Evolutionary conservation across 2,797 vertebrate genomes (phyloP).

Genomic region (Channa striata): DNA sequence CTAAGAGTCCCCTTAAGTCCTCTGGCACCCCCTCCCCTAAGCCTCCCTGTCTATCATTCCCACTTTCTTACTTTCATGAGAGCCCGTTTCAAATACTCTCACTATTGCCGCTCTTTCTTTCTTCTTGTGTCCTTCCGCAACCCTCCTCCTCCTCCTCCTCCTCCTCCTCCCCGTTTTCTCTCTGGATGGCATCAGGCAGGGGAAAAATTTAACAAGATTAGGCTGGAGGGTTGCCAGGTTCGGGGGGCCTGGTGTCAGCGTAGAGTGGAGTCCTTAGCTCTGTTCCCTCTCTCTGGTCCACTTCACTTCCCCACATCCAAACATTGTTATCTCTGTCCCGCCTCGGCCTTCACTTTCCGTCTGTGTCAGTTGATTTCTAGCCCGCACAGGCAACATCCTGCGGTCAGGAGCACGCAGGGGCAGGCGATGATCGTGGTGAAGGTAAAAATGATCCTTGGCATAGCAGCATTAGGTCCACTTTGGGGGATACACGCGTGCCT

Average conservation of each 20-base stretch:
- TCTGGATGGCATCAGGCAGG: constrained; percentile 65
- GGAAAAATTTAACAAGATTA: constrained; percentile 78
- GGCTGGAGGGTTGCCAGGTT: constrained; percentile 72
- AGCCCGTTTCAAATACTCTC: constrained; percentile 44
- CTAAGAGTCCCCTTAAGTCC: constrained; percentile 62
- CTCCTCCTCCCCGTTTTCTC: constrained; percentile 34
- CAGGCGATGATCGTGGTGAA: constrained; percentile 34
- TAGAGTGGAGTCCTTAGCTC: constrained; percentile 67
- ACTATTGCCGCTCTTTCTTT: constrained; percentile 30
- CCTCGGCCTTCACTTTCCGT: constrained; percentile 39
- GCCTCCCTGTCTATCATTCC: constrained; percentile 18
- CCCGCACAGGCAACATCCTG: constrained; percentile 36
- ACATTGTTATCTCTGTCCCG: constrained; percentile 72
- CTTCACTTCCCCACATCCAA: constrained; percentile 72
- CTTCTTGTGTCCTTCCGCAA: constrained; percentile 16
- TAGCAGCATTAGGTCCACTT: constrained; percentile 13
- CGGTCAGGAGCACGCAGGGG: constrained; percentile 15
- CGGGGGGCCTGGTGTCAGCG: constrained; percentile 63
- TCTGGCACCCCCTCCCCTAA: constrained; percentile 39
- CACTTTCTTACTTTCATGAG: constrained; percentile 56
- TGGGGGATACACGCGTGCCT: constrained; percentile 29
- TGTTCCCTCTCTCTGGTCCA: constrained; percentile 68
- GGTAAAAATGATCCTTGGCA: constrained; percentile 45
- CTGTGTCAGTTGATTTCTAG: constrained; percentile 22
- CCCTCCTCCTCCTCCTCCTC: constrained; percentile 20